Conservation (phyloP, 2,888 invertebrate species). For the Mesoligia furuncula region DNA sequence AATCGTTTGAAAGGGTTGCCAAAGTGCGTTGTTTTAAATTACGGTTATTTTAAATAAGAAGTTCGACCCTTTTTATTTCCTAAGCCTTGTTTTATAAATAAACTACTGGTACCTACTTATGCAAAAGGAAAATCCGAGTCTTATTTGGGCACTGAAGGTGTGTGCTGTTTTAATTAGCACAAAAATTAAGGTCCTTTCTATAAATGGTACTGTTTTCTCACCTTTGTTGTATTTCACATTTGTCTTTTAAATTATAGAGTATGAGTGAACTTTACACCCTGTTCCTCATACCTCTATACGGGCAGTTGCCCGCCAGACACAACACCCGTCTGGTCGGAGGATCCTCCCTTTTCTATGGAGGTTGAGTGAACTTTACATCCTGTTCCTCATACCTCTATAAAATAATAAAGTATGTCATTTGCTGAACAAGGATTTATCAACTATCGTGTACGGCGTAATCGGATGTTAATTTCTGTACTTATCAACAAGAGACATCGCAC, state of each 20-base stretch:
- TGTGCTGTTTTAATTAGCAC: slow-evolving; percentile 17
- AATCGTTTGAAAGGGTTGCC: slow-evolving; percentile 30
- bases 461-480: slow-evolving; percentile 8
- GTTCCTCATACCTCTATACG: too few species aligned
- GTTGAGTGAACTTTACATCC: too few species aligned
- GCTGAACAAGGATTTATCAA: slow-evolving; percentile 45
- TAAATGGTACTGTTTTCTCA: slow-evolving; percentile 24
- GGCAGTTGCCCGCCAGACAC: too few species aligned
- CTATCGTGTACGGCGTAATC: background rate
- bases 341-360: too few species aligned
- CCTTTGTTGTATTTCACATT: slow-evolving; percentile 27
- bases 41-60: slow-evolving; percentile 12
- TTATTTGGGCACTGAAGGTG: background rate
- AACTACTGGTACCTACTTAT: background rate
- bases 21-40: slow-evolving; percentile 20
- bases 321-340: too few species aligned
- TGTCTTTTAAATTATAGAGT: slow-evolving; percentile 25
- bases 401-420: slow-evolving; percentile 22
- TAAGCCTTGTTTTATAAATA: slow-evolving; percentile 15
- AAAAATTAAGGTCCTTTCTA: background rate
- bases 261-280: too few species aligned
- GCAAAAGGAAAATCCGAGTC: slow-evolving; percentile 5
- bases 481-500: slow-evolving; percentile 49
- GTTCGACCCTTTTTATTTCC: background rate
- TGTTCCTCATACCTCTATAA: too few species aligned